These are phyloP conservation scores for Porites australiensis DNA, from an alignment of 64 coral and sea anemone species.

Conservation along the genomic window DNA sequence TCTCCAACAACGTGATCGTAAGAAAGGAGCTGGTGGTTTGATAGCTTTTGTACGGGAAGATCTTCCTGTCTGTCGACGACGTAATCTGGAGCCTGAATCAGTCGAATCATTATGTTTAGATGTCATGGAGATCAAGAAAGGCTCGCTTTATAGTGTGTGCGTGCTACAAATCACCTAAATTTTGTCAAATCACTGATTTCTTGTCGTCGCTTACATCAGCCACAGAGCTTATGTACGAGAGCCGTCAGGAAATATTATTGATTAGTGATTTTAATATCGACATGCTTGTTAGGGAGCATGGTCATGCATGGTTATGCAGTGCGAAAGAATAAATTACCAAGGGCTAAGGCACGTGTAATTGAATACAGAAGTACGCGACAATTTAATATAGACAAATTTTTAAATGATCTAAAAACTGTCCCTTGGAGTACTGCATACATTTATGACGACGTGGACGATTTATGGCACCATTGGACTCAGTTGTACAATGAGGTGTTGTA, in stretches of 20 bases:
- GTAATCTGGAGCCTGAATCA: conserved; percentile 58
- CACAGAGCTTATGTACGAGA: conserved; percentile 18
- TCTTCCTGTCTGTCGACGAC: conserved; percentile 29
- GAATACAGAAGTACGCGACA: too few species aligned
- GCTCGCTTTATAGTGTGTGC: conserved; percentile 50
- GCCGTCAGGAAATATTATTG: not conserved
- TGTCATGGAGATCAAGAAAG: conserved; percentile 25
- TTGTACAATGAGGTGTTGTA: conserved; percentile 38
- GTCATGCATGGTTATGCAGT: conserved; percentile 41
- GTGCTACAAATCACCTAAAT: conserved; percentile 36
- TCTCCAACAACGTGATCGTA: conserved; percentile 55
- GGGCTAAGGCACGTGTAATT: conserved; percentile 45
- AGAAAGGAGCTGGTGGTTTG: conserved; percentile 69
- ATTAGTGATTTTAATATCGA: conserved; percentile 35
- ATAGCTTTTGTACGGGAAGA: conserved; percentile 23
- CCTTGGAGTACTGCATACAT: conserved; percentile 57
- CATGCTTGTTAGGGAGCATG: not conserved
- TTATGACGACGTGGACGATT: conserved; percentile 55
- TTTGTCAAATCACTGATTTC: conserved; percentile 41
- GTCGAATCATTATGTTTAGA: conserved; percentile 47
- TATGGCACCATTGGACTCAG: conserved; percentile 52
- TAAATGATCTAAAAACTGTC: conserved; percentile 33
- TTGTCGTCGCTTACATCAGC: conserved; percentile 43
- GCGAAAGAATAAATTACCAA: conserved; percentile 63
- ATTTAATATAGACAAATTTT: too few species aligned